Evolutionary conservation across 1,140 invertebrate species (phyloP), one percentile per base, ranked within the genome.

Genomic region (Ceratosolen solmsi): DNA sequence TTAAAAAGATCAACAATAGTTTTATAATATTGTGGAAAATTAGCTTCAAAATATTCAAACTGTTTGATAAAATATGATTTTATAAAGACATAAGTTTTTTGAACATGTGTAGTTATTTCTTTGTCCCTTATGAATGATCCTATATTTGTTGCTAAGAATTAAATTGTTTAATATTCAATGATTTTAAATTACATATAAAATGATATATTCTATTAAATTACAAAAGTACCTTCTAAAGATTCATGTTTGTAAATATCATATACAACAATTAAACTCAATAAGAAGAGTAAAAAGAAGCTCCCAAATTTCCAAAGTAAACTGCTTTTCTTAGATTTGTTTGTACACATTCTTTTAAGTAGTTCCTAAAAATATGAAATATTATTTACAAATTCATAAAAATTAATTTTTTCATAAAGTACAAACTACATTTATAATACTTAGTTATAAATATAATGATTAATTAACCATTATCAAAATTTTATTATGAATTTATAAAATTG

Each of bases 21-120:
- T 70, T 92, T 91, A 68, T 94, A 94, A 86, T 95, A 95, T 25
- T 94, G 90, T 1, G 95, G 95, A n/a, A 93, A 93, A 86, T 93
- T 94, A 27, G 93, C 91, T 85, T 96, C 93, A 60, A 94, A 87
- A 92, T 93, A 94, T 81, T 93, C 91, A 80, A 94, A 93, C 17
- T 93, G 92, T 77, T 93, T 91, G 1, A 93, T 92, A 2, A 92
- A 93, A 41, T 93, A 93, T 0, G 92, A 88, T 84, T 94, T 90
- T 1, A 93, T 89, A 46, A 89, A 91, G 74, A 92, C 91, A 93
- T 93, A 94, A 7, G 91, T 93, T 70, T 92, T 92, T 82, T 95
- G 92, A 73, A 92, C 93, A 83, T 94, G 93, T 63, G 93, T 93
- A 74, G 93, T 86, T 17, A 94, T 89, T 54, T 94, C 94, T 25